phyloP scores from a whole-genome alignment of 1,140 invertebrate species.

The Orius laevigatus region DNA sequence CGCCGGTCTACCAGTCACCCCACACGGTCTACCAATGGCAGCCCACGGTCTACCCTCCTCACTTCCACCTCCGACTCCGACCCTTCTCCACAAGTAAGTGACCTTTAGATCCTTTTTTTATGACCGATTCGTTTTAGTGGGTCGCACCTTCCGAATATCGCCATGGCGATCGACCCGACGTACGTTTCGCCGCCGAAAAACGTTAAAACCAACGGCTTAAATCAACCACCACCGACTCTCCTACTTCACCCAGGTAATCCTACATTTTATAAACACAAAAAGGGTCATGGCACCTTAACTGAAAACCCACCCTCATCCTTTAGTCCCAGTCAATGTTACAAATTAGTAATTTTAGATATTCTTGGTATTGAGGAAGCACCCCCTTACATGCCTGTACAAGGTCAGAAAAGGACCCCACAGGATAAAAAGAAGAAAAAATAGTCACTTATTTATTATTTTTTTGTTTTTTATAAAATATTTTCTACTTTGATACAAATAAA shows the following conservation, averaged over 20 bases:
- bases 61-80: slow-evolving; percentile 26
- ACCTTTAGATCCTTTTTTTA: slow-evolving; percentile 10
- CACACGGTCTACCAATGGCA: slow-evolving; percentile 20
- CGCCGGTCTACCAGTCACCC: slow-evolving; percentile 25
- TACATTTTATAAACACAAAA: not conserved
- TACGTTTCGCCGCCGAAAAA: slow-evolving; percentile 24
- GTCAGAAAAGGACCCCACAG: slow-evolving; percentile 41
- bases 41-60: slow-evolving; percentile 8
- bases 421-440: slow-evolving; percentile 34
- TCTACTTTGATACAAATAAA: no score
- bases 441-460: slow-evolving; percentile 14
- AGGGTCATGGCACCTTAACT: no score
- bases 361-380: slow-evolving; percentile 33
- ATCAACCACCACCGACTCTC: no score
- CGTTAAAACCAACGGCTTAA: no score
- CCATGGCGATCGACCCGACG: slow-evolving; percentile 41
- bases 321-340: no score
- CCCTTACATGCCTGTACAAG: slow-evolving; percentile 65
- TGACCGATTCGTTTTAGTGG: slow-evolving; percentile 2
- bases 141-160: slow-evolving; percentile 27
- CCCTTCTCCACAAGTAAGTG: slow-evolving; percentile 13
- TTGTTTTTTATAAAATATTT: no score
- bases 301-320: no score
- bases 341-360: no score
- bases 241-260: not conserved